Conservation (phyloP, 2,113 vertebrate species). For the Odocoileus virginianus region DNA sequence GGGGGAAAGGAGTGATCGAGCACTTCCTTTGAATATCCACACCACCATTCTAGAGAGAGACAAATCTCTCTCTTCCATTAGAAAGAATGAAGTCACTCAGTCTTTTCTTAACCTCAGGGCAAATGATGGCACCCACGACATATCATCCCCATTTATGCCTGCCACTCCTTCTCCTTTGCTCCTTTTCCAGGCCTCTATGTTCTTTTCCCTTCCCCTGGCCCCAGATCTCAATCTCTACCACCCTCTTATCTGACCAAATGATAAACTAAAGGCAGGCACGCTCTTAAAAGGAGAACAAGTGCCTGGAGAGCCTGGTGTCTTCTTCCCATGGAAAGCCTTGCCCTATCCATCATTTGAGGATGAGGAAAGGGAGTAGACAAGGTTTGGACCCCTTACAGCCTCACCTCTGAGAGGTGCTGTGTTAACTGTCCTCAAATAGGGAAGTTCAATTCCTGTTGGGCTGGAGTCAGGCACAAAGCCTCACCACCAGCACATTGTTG, state of each 20-base stretch:
- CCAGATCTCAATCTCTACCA: not conserved
- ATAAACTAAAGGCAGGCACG: not conserved
- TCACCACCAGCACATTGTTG: not conserved
- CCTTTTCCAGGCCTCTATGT: not conserved
- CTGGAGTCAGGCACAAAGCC: not conserved
- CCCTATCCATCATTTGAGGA: not conserved
- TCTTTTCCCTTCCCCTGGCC: not conserved
- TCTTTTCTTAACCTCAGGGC: not conserved
- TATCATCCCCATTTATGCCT: not conserved
- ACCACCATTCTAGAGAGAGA: not conserved
- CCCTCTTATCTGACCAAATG: not conserved
- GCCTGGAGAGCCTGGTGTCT: not conserved
- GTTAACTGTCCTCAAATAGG: not conserved
- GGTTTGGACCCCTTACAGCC: not conserved
- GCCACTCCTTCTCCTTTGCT: not conserved
- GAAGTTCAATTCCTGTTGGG: not conserved
- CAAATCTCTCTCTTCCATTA: not conserved
- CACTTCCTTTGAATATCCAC: not conserved
- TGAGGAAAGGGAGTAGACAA: not conserved
- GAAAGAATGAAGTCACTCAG: not conserved
- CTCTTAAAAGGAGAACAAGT: not conserved
- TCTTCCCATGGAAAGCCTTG: not conserved
- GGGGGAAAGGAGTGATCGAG: rapidly evolving
- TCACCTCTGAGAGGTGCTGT: not conserved
- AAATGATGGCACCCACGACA: not conserved